A percentile compares a stretch with the other conserved stretches of the same genome.
phyloP scores from a whole-genome alignment of 64 coral and sea anemone genomes.

The Montipora foliosa region DNA sequence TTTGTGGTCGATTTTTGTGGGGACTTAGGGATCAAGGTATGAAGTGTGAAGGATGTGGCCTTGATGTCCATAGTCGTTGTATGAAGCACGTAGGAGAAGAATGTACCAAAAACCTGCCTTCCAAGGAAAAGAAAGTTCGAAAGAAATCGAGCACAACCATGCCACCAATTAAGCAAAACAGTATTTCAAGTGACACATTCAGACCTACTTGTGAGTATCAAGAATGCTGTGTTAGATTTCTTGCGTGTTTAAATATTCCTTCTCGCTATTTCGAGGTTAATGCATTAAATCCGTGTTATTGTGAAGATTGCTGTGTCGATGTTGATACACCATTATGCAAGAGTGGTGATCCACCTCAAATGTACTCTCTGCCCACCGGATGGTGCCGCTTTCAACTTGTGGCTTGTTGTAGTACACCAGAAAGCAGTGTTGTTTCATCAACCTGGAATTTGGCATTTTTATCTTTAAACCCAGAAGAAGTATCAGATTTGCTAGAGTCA shows the following conservation, averaged over 20 bases:
- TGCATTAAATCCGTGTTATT: conserved; percentile 96
- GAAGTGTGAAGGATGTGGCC: conserved; percentile 86
- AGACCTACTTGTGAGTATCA: conserved; percentile 92
- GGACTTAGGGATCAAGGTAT: conserved; percentile 93
- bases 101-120: conserved; percentile 57
- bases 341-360: conserved; percentile 88
- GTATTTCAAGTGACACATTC: conserved; percentile 65
- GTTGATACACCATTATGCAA: conserved; percentile 94
- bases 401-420: background rate
- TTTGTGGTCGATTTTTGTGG: conserved; percentile 96
- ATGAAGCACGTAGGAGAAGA: conserved; percentile 64
- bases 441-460: conserved; percentile 97
- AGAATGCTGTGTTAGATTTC: conserved; percentile 87
- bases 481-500: conserved; percentile 61
- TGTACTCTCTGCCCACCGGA: conserved; percentile 91
- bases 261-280: conserved; percentile 80
- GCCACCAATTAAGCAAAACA: conserved; percentile 36
- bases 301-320: conserved; percentile 95
- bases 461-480: conserved; percentile 74
- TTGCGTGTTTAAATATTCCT: conserved; percentile 76
- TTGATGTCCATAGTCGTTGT: conserved; percentile 94
- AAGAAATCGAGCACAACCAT: conserved; percentile 51
- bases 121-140: conserved; percentile 58
- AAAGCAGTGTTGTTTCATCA: conserved; percentile 30
- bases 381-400: conserved; percentile 93